These are phyloP conservation scores for Lineus longissimus DNA, from an alignment of 1,140 invertebrate genomes.

Conservation along the genomic window DNA sequence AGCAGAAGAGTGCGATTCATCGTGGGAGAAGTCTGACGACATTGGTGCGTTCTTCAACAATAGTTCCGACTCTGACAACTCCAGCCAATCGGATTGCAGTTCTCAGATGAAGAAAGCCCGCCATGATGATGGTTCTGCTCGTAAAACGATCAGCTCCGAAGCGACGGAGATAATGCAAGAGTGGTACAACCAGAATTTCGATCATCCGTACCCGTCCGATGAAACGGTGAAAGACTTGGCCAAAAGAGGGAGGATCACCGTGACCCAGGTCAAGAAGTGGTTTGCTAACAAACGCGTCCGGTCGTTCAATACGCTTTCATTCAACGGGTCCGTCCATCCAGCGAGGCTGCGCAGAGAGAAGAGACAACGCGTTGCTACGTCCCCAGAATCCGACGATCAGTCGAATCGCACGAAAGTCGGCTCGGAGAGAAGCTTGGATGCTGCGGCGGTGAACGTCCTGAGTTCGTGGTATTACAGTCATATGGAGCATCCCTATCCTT, in stretches of 20 bases:
- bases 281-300: constrained; percentile 43
- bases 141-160: constrained; percentile 18
- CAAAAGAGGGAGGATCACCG: constrained; percentile 22
- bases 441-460: constrained; percentile 19
- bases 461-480: constrained; percentile 22
- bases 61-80: neutral
- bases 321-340: constrained; percentile 40
- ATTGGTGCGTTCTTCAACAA: neutral
- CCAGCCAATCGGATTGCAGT: neutral
- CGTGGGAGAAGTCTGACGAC: neutral
- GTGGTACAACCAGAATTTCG: constrained; percentile 35
- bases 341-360: constrained; percentile 22
- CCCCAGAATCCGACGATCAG: neutral
- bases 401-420: neutral
- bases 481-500: constrained; percentile 25
- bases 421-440: constrained; percentile 8
- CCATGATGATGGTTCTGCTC: neutral
- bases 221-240: constrained; percentile 27
- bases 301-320: constrained; percentile 40
- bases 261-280: constrained; percentile 43
- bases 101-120: no score
- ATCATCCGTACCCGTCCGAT: constrained; percentile 39
- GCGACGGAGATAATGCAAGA: constrained; percentile 24
- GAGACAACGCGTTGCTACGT: neutral
- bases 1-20: neutral